Evolutionary conservation across 2,113 vertebrate species (phyloP), one percentile per base, ranked within the genome.

Genomic region (Mirza zaza): DNA sequence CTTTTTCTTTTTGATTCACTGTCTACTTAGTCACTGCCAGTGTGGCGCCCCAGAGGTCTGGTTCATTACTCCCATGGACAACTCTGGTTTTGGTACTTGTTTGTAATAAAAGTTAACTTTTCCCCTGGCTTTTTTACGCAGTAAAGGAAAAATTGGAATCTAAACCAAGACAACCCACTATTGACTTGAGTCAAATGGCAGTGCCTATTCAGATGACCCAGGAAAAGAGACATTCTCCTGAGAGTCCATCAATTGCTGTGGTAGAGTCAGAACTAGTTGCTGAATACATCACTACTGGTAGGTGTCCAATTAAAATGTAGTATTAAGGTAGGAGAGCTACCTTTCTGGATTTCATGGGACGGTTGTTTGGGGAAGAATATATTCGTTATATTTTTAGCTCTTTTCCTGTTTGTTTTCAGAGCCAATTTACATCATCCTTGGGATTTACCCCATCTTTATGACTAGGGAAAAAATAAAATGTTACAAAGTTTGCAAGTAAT

Each of bases 151-250:
- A 99, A 96, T 97, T 98, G 48, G 99, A 99, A 95, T 96, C 99
- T 6, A 99, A 99, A 97, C 99, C 99, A 27, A 98, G 99, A 91
- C 99, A 99, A 96, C 99, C 99, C 94, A 99, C 99, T 84, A 99
- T 99, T 97, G 99, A 99, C 98, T 98, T 99, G 97, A 99, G 99
- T 97, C 99, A 99, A 98, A 99, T 99, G 99, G 99, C 99, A 39
- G 99, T 99, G 48, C 99, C 99, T 76, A 99, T 99, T 97, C 99
- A 99, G 98, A 99, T 99, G 98, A 98, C 99, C 73, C 99, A 99
- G 84, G 99, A 99, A 97, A 99, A 99, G 98, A 99, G 99, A n/a
- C 99, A 98, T 97, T 98, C 98, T 97, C 98, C 99, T 12, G 99
- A 99, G 97, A 99, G 99, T 3, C 99, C 99, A 23, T 99, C 98